phyloP scores from a whole-genome alignment of 2,113 vertebrate species.

The Stigmatopora nigra region DNA sequence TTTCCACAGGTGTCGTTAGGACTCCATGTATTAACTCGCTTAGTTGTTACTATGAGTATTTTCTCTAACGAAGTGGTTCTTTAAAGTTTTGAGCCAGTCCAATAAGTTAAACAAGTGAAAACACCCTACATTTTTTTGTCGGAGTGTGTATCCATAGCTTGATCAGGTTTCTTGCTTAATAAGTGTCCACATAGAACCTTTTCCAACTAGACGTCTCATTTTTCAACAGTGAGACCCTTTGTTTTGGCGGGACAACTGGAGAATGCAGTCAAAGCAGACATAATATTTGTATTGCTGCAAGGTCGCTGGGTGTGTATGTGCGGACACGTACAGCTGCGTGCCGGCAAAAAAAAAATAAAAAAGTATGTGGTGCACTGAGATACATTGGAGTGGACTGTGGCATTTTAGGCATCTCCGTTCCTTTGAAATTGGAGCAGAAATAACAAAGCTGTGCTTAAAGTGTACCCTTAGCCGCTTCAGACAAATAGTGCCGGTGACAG shows the following conservation, averaged over 20 bases:
- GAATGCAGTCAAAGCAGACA: constrained; percentile 75
- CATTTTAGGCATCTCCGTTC: constrained; percentile 50
- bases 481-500: constrained; percentile 40
- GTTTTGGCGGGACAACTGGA: constrained; percentile 70
- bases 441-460: constrained; percentile 47
- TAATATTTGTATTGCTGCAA: constrained; percentile 77
- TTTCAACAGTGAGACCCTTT: constrained; percentile 65
- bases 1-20: background rate
- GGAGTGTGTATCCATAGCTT: constrained; percentile 27
- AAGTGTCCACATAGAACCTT: constrained; percentile 4
- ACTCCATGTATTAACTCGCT: background rate
- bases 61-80: constrained; percentile 1
- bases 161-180: constrained; percentile 33
- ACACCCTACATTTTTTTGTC: constrained; percentile 35
- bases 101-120: constrained; percentile 23
- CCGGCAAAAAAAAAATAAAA: background rate
- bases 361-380: constrained; percentile 34
- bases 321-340: constrained; percentile 1
- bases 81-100: background rate
- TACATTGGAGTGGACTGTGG: constrained; percentile 47
- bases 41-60: background rate
- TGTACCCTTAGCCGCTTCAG: constrained; percentile 36
- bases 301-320: constrained; percentile 40
- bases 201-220: constrained; percentile 35
- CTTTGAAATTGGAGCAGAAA: constrained; percentile 60